These are phyloP conservation scores for Pristionchus japonicus DNA, from an alignment of 2,888 invertebrate genomes.

Conservation along the genomic window DNA sequence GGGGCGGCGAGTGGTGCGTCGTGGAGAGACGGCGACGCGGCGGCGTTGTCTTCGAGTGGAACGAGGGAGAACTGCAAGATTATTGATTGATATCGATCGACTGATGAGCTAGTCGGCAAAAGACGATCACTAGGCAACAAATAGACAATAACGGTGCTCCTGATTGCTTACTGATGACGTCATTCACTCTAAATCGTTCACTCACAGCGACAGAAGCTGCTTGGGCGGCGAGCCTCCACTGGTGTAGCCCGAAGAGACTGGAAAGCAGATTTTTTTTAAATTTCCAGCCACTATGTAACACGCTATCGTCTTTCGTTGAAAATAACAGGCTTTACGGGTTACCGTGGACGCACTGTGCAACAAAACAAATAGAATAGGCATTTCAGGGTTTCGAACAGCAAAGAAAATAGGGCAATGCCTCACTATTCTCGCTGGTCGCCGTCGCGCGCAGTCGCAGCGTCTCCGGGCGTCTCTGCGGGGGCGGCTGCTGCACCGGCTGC, in stretches of 20 bases:
- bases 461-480: slow-evolving; percentile 5
- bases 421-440: background rate
- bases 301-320: no score
- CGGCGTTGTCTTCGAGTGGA: background rate
- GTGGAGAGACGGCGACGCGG: slow-evolving; percentile 5
- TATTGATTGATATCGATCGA: no score
- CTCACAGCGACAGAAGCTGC: slow-evolving; percentile 32
- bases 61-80: slow-evolving; percentile 12
- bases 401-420: background rate
- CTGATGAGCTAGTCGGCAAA: background rate
- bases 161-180: background rate
- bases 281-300: no score
- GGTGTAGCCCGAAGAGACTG: background rate
- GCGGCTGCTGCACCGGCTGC: background rate
- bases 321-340: no score
- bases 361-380: no score
- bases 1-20: slow-evolving; percentile 3
- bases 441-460: background rate
- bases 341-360: no score
- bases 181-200: background rate
- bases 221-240: no score
- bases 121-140: background rate
- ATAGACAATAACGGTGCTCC: background rate
- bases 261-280: no score
- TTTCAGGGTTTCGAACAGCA: no score